These are phyloP conservation scores for Brachypterus glaber DNA, from an alignment of 2,888 invertebrate species.

Conservation along the genomic window DNA sequence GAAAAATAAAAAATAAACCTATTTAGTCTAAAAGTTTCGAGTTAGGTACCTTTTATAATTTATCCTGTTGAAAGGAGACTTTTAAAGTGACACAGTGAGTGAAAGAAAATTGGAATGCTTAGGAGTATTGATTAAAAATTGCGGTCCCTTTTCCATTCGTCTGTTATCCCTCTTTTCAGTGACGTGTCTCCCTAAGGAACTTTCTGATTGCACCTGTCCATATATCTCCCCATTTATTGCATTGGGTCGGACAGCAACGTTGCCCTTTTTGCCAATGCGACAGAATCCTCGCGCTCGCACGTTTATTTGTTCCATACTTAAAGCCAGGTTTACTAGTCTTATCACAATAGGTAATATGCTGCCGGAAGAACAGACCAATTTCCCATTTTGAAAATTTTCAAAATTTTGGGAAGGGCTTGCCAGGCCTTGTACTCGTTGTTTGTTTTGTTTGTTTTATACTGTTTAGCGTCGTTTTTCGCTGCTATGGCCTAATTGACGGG, in stretches of 20 bases:
- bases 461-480: no score
- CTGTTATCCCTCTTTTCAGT: constrained; percentile 35
- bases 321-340: no score
- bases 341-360: no score
- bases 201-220: constrained; percentile 42
- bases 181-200: constrained; percentile 39
- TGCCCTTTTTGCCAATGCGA: constrained; percentile 37
- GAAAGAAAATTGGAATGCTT: constrained; percentile 26
- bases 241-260: constrained; percentile 26
- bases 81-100: constrained; percentile 17
- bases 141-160: constrained; percentile 36
- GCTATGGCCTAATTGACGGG: no score
- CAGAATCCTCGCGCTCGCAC: no score
- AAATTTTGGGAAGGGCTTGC: no score
- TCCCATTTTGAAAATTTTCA: no score
- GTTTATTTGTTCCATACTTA: no score
- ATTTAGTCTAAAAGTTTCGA: constrained; percentile 3
- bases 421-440: no score
- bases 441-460: no score
- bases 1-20: no score
- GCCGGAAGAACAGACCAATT: no score
- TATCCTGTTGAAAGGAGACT: constrained; percentile 8
- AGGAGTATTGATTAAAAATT: constrained; percentile 40
- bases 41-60: not conserved
- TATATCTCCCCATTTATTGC: constrained; percentile 36